Percentiles rank a stretch among this genome's conserved stretches.
Evolutionary conservation across 1,140 invertebrate species (phyloP).

Genomic region (Cotesia chilonis): DNA sequence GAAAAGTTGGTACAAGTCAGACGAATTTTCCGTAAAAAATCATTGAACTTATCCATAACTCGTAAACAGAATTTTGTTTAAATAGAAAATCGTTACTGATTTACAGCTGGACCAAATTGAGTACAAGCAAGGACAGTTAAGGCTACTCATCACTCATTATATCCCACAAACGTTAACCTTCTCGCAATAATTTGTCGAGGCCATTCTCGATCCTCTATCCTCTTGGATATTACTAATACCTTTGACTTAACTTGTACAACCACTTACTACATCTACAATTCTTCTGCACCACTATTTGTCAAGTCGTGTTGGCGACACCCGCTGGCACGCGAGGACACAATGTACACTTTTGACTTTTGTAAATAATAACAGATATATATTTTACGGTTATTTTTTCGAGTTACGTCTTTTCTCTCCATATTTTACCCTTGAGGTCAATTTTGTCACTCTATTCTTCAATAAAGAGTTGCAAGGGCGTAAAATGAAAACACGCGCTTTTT

Average conservation of each 20-base stretch:
- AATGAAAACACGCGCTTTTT: too few species aligned
- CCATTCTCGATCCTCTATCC: neutral
- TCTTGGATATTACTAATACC: too few species aligned
- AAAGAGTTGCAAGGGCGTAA: too few species aligned
- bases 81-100: slow-evolving; percentile 19
- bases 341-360: slow-evolving; percentile 18
- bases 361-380: slow-evolving; percentile 30
- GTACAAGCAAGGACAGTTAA: slow-evolving; percentile 11
- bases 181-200: slow-evolving; percentile 24
- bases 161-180: slow-evolving; percentile 1
- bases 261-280: neutral
- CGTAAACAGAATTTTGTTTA: neutral
- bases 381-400: slow-evolving; percentile 29
- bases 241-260: too few species aligned
- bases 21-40: neutral
- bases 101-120: slow-evolving; percentile 5
- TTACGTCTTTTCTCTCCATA: slow-evolving; percentile 2
- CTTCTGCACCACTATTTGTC: neutral
- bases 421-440: too few species aligned
- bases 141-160: slow-evolving; percentile 12
- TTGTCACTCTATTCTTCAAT: too few species aligned
- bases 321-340: slow-evolving; percentile 55
- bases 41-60: neutral
- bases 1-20: neutral
- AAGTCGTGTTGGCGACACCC: slow-evolving; percentile 41